These are phyloP conservation scores for Autographa pulchrina DNA, from an alignment of 2,888 invertebrate genomes.

Conservation along the genomic window DNA sequence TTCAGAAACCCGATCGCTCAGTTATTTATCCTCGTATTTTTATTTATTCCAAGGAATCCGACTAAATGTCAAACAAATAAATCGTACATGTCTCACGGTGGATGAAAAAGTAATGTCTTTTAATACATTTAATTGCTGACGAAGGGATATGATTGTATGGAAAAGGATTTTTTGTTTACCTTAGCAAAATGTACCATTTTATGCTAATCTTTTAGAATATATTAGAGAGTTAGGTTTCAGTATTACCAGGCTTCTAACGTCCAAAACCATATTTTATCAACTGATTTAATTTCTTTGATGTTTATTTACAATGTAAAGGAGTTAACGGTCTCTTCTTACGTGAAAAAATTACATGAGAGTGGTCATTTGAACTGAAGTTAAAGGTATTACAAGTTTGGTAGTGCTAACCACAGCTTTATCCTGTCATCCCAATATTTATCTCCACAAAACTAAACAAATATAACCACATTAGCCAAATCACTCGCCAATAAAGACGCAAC, in stretches of 20 bases:
- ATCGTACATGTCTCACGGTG: conserved; percentile 66
- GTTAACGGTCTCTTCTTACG: too few species aligned
- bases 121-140: conserved; percentile 68
- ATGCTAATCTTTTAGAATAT: too few species aligned
- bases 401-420: background rate
- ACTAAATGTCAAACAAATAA: conserved; percentile 80
- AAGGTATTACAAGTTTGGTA: too few species aligned
- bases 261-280: too few species aligned
- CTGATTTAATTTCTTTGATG: too few species aligned
- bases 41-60: conserved; percentile 75
- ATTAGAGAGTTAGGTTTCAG: too few species aligned
- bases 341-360: too few species aligned
- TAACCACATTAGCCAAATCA: conserved; percentile 47
- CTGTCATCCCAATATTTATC: conserved; percentile 5
- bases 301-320: too few species aligned
- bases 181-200: too few species aligned
- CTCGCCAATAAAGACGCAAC: conserved; percentile 43
- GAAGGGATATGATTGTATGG: conserved; percentile 53
- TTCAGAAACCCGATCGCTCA: conserved; percentile 61
- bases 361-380: too few species aligned
- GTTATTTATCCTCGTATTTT: conserved; percentile 59
- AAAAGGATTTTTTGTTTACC: conserved; percentile 47
- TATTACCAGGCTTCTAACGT: too few species aligned
- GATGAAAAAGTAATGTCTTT: conserved; percentile 69
- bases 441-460: conserved; percentile 19